Base-by-base conservation (phyloP, 1,140 invertebrate species). In the Cotesia chilonis region DNA sequence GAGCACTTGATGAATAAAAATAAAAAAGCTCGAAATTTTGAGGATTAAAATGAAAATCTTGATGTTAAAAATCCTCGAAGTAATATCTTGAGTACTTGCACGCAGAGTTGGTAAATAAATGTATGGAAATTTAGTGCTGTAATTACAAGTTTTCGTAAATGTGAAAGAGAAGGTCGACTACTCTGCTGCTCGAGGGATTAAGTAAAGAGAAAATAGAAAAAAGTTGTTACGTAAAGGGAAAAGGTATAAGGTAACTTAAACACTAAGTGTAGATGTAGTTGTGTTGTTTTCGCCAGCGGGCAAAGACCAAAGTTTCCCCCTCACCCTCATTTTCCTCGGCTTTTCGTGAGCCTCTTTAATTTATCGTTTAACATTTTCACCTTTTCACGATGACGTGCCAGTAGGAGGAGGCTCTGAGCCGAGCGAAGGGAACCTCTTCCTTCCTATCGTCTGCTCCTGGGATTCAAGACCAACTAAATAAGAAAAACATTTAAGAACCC, bases 251-350 rank as follows among this genome's bases (percentile, higher is more conserved):
- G 52, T 37, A 7, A 55, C 36, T 14, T 61, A 38, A 28, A 66
- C 20, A 36, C 12, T 54, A 7, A 47, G 37, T 28, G 51, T 68
- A 66, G 12, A 57, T 52, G 63, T 17, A 28, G 41, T 47, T 59
- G 63, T 70, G 72, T 59, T 47, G 38, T 66, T 70, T 73, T 74
- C 67, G 20, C 54, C 12, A 20, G 1, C 69, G 54, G 61, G 41
- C 65, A 70, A 66, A 74, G 55, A 73, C 72, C 38, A 70, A 74
- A 74, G 54, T 70, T 74, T 70, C 41, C 3, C n/a, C 37, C 17
- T 74, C 52, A 28, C 28, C 37, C 17, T 74, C 52, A 35, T 70
- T 59, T 38, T 60, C n/a, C 52, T 41, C 5, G 12, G 10, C 57
- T 14, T 57, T 12, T 9, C 38, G 7, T 68, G 14, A 47, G 35